phyloP scores from a whole-genome alignment of 2,797 vertebrate genomes.

The Discoglossus pictus region DNA sequence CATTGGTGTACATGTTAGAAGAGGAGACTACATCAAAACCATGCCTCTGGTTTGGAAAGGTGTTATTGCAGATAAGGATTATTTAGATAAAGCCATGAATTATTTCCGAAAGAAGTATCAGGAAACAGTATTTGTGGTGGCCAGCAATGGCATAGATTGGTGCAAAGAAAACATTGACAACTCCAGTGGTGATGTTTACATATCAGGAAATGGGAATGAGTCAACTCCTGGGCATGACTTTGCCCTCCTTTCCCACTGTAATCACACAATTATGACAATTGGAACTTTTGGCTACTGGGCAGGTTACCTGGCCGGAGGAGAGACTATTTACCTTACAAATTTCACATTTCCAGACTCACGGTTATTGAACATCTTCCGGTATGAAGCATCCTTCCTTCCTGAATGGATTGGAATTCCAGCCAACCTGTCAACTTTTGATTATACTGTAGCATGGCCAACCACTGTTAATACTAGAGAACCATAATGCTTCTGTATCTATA shows the following conservation, averaged over 20 bases:
- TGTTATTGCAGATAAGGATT: conserved; percentile 47
- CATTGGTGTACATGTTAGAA: conserved; percentile 55
- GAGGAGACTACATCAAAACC: conserved; percentile 53
- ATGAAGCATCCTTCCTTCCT: conserved; percentile 53
- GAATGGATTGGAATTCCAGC: conserved; percentile 59
- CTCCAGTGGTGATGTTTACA: conserved; percentile 54
- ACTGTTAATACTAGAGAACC: neutral
- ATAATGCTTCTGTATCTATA: too few species aligned
- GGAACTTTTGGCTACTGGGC: conserved; percentile 64
- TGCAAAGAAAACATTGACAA: conserved; percentile 37
- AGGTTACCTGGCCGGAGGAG: conserved; percentile 53
- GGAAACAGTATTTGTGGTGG: conserved; percentile 53
- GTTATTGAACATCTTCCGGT: conserved; percentile 58
- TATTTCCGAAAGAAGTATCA: conserved; percentile 53
- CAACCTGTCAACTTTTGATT: conserved; percentile 48
- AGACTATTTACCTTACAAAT: conserved; percentile 59
- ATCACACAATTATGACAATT: conserved; percentile 59
- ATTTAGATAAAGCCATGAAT: conserved; percentile 55
- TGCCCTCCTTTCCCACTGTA: conserved; percentile 53
- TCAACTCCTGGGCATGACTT: conserved; percentile 47
- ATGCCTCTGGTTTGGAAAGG: conserved; percentile 56
- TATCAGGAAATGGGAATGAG: conserved; percentile 49
- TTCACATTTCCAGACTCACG: conserved; percentile 55
- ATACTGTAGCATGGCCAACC: neutral
- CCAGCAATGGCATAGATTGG: conserved; percentile 57